Base-by-base conservation (phyloP, 1,140 invertebrate species). In the Camponotus floridanus region DNA sequence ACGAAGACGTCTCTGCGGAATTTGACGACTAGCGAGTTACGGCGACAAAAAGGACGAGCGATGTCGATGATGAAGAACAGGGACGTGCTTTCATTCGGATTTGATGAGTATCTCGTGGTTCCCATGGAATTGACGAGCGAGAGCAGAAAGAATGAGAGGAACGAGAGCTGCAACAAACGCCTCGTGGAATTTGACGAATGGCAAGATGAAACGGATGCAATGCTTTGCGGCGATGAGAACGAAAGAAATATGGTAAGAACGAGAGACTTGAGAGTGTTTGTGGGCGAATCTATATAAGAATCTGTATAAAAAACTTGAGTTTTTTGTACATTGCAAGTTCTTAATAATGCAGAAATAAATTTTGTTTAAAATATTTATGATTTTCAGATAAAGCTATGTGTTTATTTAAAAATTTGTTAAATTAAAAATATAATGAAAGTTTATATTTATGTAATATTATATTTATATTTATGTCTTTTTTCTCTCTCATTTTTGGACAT, bases 41-140 rank as follows among this genome's bases (percentile, higher is more conserved):
- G 51, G 31, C 62, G 67, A 78, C 73, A 51, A 62, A 84, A 84
- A 62, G 85, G 67, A 87, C 57, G 42, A 68, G 76, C 68, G 59
- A 21, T 31, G 65, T n/a, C 39, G 68, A 74, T 83, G 79, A 83
- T 70, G 79, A 74, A 83, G 68, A 74, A 73, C 79, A 57, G 13
- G 39, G 18, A 83, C 79, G 79, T 83, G 79, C 55, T 83, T 83
- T 73, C 79, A 74, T 74, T 51, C 39, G 68, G 55, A 74, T 83
- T 74, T 83, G 79, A 83, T 83, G 79, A 83, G 39, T 83, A 83
- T 74, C 79, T 61, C 68, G 51, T 42, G 67, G 39, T 73, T 74
- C 68, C 45, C 68, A 39, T 57, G 51, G 42, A 74, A 83, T 83
- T 57, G 68, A 81, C 55, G 51, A 71, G 21, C 33, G 45, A 15